Conservation (phyloP, 2,797 vertebrate genomes). For the Brachyalestes nurse region DNA sequence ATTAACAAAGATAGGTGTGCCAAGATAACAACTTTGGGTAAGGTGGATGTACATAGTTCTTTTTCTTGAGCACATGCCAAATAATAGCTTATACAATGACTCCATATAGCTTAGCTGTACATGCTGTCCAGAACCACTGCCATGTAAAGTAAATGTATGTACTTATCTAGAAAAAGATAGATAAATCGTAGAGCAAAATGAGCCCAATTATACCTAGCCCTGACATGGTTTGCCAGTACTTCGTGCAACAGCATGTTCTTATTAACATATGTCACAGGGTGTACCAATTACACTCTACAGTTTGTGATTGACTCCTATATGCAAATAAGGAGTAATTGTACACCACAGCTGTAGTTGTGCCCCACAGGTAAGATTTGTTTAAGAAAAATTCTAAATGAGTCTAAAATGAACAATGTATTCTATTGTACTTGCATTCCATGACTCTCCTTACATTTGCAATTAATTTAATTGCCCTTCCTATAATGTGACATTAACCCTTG, state of each 20-base stretch:
- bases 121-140: not conserved
- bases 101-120: not conserved
- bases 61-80: not conserved
- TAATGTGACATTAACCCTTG: conserved; percentile 41
- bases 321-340: conserved; percentile 39
- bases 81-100: not conserved
- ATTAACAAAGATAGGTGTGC: not conserved
- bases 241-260: conserved; percentile 19
- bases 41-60: not conserved
- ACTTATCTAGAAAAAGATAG: not conserved
- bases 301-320: conserved; percentile 40
- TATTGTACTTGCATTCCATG: conserved; percentile 26
- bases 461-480: conserved; percentile 17
- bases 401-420: not conserved
- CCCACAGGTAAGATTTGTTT: conserved; percentile 55
- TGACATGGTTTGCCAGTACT: not conserved
- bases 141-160: not conserved
- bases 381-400: conserved; percentile 22
- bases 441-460: not conserved
- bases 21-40: not conserved
- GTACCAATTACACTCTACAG: not conserved
- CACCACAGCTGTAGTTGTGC: conserved; percentile 42
- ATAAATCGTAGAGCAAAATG: too few species aligned
- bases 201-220: not conserved
- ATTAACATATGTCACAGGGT: not conserved